phyloP scores from a whole-genome alignment of 2,113 vertebrate species.

The Brachirus orientalis region DNA sequence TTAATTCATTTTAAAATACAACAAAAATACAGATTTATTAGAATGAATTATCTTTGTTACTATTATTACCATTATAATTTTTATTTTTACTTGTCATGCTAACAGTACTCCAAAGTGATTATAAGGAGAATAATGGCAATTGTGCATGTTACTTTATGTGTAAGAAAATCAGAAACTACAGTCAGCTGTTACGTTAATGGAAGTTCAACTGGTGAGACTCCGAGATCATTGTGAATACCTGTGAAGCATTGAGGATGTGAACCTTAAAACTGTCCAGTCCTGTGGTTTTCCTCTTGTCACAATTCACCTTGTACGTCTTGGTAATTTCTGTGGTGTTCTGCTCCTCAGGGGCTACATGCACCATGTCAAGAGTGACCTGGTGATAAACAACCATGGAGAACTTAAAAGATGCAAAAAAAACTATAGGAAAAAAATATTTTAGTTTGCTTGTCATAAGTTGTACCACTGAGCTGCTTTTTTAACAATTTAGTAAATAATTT shows the following conservation, averaged over 20 bases:
- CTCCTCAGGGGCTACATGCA: conserved; percentile 73
- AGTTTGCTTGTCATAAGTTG: no score
- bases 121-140: neutral
- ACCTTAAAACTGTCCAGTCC: conserved; percentile 80
- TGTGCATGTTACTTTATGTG: no score
- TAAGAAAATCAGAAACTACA: neutral
- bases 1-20: no score
- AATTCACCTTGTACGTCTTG: conserved; percentile 91
- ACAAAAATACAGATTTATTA: no score
- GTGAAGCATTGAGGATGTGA: conserved; percentile 90
- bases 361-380: conserved; percentile 74
- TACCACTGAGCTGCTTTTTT: no score
- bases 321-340: conserved; percentile 85
- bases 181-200: neutral
- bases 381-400: neutral
- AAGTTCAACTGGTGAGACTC: no score
- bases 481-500: no score
- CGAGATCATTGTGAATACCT: conserved; percentile 74
- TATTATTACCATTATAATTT: no score
- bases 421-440: no score
- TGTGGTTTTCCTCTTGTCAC: conserved; percentile 88
- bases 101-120: no score
- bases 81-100: no score
- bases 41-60: no score
- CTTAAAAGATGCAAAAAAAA: neutral